Percentiles rank a stretch among this genome's conserved stretches.
Conservation (phyloP, 2,888 invertebrate species). For the Dryomyza anilis region DNA sequence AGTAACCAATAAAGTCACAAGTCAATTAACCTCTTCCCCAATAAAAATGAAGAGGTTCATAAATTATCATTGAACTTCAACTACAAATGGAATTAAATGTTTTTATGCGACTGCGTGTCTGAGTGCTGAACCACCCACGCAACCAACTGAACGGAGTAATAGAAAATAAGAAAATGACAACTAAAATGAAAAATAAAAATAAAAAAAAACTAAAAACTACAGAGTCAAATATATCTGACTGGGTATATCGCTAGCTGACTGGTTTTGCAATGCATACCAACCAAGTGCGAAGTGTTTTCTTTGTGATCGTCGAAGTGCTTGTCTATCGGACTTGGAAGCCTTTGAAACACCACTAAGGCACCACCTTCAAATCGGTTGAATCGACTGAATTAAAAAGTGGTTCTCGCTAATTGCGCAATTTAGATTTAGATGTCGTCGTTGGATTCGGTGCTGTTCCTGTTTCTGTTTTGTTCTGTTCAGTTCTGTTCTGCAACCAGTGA, state of each 20-base stretch:
- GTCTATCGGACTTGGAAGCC: background rate
- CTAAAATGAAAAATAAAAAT: background rate
- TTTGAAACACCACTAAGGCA: background rate
- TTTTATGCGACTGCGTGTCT: no score
- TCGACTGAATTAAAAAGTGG: constrained; percentile 20
- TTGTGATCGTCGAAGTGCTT: background rate
- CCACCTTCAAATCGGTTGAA: background rate
- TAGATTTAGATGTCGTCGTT: constrained; percentile 22
- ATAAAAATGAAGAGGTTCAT: constrained; percentile 6
- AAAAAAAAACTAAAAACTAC: no score
- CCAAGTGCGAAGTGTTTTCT: background rate
- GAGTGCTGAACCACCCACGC: no score
- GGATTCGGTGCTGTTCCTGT: background rate
- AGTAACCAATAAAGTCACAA: no score
- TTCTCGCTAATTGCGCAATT: constrained; percentile 24
- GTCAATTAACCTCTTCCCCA: constrained; percentile 5
- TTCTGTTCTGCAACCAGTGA: no score
- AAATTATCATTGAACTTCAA: constrained; percentile 22
- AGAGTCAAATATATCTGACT: no score
- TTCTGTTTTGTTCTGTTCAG: background rate
- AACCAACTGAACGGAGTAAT: background rate
- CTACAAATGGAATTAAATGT: background rate
- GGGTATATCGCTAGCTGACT: no score
- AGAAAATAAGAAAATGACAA: background rate
- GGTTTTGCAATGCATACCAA: no score